Conservation (phyloP, 2,797 vertebrate genomes). For the Kryptopterus vitreolus region DNA sequence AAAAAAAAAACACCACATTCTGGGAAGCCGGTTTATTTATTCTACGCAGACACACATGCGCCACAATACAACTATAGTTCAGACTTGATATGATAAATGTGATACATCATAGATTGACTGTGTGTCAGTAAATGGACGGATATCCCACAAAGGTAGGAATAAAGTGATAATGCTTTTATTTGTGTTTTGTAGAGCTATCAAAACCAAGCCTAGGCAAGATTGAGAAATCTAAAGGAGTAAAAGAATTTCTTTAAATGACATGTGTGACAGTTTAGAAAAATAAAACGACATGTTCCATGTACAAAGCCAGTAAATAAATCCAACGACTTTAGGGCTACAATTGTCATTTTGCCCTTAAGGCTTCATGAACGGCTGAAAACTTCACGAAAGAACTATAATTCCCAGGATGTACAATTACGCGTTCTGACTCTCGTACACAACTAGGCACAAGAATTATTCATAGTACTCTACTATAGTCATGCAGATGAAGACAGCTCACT, state of each 20-base stretch:
- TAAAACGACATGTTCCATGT: background rate
- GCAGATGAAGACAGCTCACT: too few relatives aligned
- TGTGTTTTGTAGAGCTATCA: background rate
- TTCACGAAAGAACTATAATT: too few relatives aligned
- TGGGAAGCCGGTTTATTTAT: background rate
- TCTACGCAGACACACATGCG: background rate
- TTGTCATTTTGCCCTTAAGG: too few relatives aligned
- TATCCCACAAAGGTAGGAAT: background rate
- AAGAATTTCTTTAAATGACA: too few relatives aligned
- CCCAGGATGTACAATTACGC: too few relatives aligned
- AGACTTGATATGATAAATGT: background rate
- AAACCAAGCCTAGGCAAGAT: background rate
- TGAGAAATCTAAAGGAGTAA: background rate
- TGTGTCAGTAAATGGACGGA: background rate
- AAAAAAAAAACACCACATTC: conserved; percentile 2
- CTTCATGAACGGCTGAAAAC: too few relatives aligned
- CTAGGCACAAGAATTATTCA: too few relatives aligned
- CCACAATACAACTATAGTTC: background rate
- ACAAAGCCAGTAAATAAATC: background rate
- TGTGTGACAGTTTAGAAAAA: background rate
- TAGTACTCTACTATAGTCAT: too few relatives aligned
- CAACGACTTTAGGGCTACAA: too few relatives aligned
- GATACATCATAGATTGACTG: background rate
- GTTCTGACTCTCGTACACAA: too few relatives aligned
- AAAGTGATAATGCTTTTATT: background rate